Evolutionary conservation across 2,797 vertebrate species (phyloP), one percentile per base, ranked within the genome.

Genomic region (Hirundo rustica): DNA sequence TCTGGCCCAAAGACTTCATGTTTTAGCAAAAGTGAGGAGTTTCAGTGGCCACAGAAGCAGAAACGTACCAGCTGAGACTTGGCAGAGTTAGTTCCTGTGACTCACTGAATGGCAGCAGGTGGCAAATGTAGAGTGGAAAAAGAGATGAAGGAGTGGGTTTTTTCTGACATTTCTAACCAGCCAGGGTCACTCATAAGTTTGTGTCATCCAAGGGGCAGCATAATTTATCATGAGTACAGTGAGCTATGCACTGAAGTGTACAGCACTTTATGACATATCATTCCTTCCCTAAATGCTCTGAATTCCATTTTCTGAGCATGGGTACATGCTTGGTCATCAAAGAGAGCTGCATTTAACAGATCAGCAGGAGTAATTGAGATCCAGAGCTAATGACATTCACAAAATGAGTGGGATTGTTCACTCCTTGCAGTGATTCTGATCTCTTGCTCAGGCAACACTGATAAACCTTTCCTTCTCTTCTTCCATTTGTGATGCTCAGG

Each of bases 401-500:
- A 6, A 57, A 16, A 57, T 7, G 6, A 62, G 19, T 25, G 22
- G 47, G 40, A 44, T 16, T 44, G 16, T 16, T 76, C 36, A 23
- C 2, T 2, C 32, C 29, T 53, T 45, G 29, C 15, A n/a, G 6
- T 53, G 7, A 40, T 84, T 72, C n/a, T 55, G 73, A n/a, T 7
- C 58, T 13, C 55, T 76, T 78, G 9, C 19, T 71, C 30, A 17
- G 34, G 22, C 50, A 72, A 17, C 45, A 50, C 11, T 16, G 29
- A 2, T 5, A 7, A 60, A 5, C 14, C 26, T 4, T 60, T 50
- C 34, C 4, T 60, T 50, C 34, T n/a, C n/a, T 66, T 70, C 32
- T 57, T 25, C 22, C 13, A 6, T 13, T 76, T 36, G 6, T 21
- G 60, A 5, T 1, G 0, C 27, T 19, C 29, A 27, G 8, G 6